Percentiles rank a stretch among this genome's conserved stretches.
Conservation (phyloP, 2,888 invertebrate genomes). For the Oligia fasciuncula region DNA sequence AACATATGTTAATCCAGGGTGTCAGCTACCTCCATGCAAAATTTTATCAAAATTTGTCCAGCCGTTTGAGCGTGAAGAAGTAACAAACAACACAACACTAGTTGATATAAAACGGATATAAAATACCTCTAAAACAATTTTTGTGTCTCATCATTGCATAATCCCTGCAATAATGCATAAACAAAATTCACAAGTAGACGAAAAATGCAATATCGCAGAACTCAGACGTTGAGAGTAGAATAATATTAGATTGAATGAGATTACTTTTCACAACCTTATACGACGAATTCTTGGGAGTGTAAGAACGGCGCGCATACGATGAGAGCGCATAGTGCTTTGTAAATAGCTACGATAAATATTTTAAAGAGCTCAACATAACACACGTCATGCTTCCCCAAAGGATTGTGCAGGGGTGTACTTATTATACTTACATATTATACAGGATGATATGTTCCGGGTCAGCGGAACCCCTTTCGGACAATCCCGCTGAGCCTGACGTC, state of each 20-base stretch:
- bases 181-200: constrained; percentile 23
- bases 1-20: no score
- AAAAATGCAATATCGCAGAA: constrained; percentile 33
- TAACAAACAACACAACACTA: no score
- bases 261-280: constrained; percentile 19
- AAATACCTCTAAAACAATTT: not conserved
- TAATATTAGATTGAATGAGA: constrained; percentile 22
- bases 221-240: constrained; percentile 1
- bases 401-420: no score
- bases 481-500: no score
- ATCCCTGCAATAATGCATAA: not conserved
- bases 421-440: no score
- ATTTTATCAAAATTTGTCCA: no score
- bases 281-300: not conserved
- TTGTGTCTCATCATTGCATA: not conserved
- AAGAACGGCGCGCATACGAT: not conserved
- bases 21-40: no score
- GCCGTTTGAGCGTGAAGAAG: no score
- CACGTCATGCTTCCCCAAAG: no score
- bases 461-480: no score
- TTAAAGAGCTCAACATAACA: not conserved
- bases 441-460: no score
- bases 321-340: not conserved
- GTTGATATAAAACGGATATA: not conserved
- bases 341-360: not conserved